phyloP scores from a whole-genome alignment of 2,888 invertebrate species.

The Scotopteryx bipunctaria region DNA sequence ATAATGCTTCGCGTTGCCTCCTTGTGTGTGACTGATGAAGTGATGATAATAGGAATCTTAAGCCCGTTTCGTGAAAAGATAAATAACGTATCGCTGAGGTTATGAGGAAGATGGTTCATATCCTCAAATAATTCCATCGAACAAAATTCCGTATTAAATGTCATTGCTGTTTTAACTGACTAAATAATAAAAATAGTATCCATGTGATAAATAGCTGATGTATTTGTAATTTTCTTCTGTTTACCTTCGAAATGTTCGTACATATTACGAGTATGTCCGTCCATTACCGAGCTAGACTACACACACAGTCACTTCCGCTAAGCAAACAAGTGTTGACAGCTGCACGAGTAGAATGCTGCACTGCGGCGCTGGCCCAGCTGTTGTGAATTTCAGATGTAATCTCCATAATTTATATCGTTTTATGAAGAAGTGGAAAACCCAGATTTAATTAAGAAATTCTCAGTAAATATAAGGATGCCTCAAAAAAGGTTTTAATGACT shows the following conservation, averaged over 20 bases:
- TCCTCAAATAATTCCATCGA: too few relatives aligned
- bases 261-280: background rate
- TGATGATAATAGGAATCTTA: too few relatives aligned
- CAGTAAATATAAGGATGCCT: too few relatives aligned
- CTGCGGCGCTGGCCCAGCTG: slow-evolving; percentile 29
- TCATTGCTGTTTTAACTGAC: background rate
- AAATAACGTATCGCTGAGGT: too few relatives aligned
- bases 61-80: too few relatives aligned
- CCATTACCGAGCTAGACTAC: background rate
- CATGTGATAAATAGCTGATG: background rate
- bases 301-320: background rate
- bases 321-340: slow-evolving; percentile 9
- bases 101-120: too few relatives aligned
- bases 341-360: slow-evolving; percentile 28
- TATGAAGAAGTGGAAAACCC: slow-evolving; percentile 7
- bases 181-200: background rate
- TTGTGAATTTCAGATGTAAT: slow-evolving; percentile 28
- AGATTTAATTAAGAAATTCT: background rate
- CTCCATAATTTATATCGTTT: slow-evolving; percentile 21
- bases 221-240: background rate
- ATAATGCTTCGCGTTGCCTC: too few relatives aligned
- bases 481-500: too few relatives aligned
- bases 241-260: background rate
- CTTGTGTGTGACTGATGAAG: too few relatives aligned
- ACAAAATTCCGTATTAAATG: too few relatives aligned